Evolutionary conservation across 2,888 invertebrate genomes (phyloP), one percentile per base, ranked within the genome.

Genomic region (Ferrisia virgata): DNA sequence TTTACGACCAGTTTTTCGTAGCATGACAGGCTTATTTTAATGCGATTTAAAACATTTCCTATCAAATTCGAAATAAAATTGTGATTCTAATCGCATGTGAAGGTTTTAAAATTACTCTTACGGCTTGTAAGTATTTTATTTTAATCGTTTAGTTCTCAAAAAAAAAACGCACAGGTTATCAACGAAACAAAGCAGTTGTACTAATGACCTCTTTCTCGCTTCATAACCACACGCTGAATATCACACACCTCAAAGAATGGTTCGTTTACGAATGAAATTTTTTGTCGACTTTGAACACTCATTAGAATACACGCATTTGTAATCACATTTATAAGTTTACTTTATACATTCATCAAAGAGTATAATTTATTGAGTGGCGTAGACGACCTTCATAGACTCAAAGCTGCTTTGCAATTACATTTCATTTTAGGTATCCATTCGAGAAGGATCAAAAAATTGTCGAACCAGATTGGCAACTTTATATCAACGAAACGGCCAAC

Each of bases 401-500:
- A 76, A 36, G 72, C 36, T 76, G 36, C 72, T 76, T 76, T 18
- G 18, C 18, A 25, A 58, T 28, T 64, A 28, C 0, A 96, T 97
- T 93, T 91, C 95, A 86, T 85, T 87, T 79, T 87, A 92, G 92
- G 85, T 96, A 95, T 89, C 96, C 96, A 11, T 94, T 96, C 87
- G 92, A 92, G 1, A 87, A 90, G 0, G 92, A 95, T 88, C 96
- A 97, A 89, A 92, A 93, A 86, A 93, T 98, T 79, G 90, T 93
- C 0, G 94, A 95, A 87, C 94, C 97, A 0, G 99, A 99, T 89
- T 99, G 99, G 99, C 94, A 96, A 88, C 88, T 92, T 9, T 98
- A 93, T 88, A 92, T 99, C 33, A 91, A 92, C 86, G 94, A 95
- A 86, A 98, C 97, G 2, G 98, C 97, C 0, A 91, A 91, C 85